Conservation (phyloP, 2,113 vertebrate genomes). For the Eclectus roratus region DNA sequence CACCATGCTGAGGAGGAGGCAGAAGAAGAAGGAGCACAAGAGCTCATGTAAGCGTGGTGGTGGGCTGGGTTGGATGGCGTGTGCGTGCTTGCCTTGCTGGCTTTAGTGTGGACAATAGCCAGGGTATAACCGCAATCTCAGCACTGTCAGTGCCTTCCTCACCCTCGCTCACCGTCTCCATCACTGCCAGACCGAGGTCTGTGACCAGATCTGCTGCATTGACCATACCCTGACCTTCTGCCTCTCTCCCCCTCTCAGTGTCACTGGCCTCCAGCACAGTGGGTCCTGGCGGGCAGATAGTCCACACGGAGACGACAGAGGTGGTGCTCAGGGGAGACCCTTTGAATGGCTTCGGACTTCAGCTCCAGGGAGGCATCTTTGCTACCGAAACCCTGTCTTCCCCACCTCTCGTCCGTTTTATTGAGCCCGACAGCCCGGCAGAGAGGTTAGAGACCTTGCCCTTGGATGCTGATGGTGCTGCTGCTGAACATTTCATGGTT, state of each 20-base stretch:
- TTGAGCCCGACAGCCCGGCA: conserved; percentile 94
- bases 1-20: conserved; percentile 83
- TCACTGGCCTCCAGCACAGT: conserved; percentile 93
- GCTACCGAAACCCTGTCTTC: conserved; percentile 92
- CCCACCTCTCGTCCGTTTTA: conserved; percentile 91
- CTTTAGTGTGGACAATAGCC: not conserved
- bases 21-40: conserved; percentile 88
- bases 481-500: conserved; percentile 65
- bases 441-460: conserved; percentile 87
- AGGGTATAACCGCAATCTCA: accelerated
- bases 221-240: not conserved
- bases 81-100: not conserved
- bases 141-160: not conserved
- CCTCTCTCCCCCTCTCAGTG: conserved; percentile 75
- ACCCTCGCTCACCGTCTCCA: not conserved
- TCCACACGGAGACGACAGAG: conserved; percentile 91
- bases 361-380: conserved; percentile 97
- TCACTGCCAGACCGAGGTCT: not conserved
- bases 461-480: conserved; percentile 69
- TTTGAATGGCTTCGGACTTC: conserved; percentile 93
- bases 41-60: conserved; percentile 83
- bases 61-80: not conserved
- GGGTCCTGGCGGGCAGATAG: conserved; percentile 93
- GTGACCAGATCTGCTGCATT: not conserved
- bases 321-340: conserved; percentile 91